A percentile compares a stretch with the other conserved stretches of the same genome.
Conservation (phyloP, 2,888 invertebrate species). For the Nasonia oneida region DNA sequence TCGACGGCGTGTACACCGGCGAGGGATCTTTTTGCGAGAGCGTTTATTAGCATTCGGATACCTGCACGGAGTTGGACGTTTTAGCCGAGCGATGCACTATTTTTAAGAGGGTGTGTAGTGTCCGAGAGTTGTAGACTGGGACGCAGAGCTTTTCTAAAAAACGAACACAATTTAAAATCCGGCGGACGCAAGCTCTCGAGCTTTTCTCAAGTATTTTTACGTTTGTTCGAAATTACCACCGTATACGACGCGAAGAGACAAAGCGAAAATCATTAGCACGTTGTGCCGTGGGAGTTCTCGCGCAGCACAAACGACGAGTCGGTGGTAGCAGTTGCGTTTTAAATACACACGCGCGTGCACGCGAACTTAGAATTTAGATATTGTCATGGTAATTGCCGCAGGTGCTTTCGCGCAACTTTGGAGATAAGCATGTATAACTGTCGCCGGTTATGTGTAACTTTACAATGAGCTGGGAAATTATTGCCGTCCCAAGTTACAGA, state of each 20-base stretch:
- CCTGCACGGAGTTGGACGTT: background rate
- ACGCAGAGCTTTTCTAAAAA: no score
- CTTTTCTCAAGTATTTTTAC: no score
- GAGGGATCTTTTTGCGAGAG: background rate
- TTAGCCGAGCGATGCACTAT: background rate
- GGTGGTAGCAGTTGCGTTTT: conserved; percentile 17
- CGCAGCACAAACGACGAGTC: background rate
- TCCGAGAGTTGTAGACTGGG: background rate
- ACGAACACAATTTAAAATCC: no score
- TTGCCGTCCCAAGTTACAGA: conserved; percentile 34
- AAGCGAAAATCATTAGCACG: background rate
- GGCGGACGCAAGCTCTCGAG: no score
- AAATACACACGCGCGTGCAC: background rate
- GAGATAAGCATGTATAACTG: conserved; percentile 53
- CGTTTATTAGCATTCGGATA: conserved; percentile 10
- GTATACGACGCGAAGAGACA: background rate
- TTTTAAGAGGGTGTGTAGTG: background rate
- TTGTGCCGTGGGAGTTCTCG: background rate
- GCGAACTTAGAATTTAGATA: conserved; percentile 49
- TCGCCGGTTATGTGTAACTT: conserved; percentile 44
- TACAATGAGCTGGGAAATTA: conserved; percentile 51
- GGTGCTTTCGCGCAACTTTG: conserved; percentile 47
- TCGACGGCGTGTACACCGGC: background rate
- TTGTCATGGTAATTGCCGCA: conserved; percentile 55
- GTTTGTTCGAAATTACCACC: background rate